These are phyloP conservation scores for Charadrius vociferus DNA, from an alignment of 2,113 vertebrate species.

Conservation along the genomic window DNA sequence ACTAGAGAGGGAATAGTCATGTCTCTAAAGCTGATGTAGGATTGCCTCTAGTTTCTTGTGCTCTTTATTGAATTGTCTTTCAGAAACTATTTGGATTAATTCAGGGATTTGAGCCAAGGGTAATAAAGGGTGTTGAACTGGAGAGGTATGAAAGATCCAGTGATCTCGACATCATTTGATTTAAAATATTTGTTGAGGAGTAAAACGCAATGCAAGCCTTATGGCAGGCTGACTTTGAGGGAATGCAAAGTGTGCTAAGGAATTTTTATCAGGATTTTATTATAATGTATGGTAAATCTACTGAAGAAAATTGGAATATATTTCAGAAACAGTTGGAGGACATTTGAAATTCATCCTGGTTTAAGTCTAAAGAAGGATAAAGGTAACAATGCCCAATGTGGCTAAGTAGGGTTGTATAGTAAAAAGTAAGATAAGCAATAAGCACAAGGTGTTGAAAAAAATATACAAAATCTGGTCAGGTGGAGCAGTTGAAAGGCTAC, in stretches of 20 bases:
- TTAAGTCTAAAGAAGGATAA: conserved; percentile 69
- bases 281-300: conserved; percentile 60
- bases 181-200: conserved; percentile 48
- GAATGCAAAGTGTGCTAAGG: conserved; percentile 20
- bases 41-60: background rate
- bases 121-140: conserved; percentile 41
- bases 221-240: conserved; percentile 24
- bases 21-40: background rate
- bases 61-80: conserved; percentile 45
- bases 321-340: conserved; percentile 66
- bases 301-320: conserved; percentile 64
- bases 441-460: conserved; percentile 50
- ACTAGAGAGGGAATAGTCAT: background rate
- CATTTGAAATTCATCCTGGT: conserved; percentile 66
- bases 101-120: conserved; percentile 18
- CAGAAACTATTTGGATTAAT: conserved; percentile 41
- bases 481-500: conserved; percentile 2
- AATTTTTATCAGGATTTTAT: conserved; percentile 65
- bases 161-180: conserved; percentile 8
- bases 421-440: conserved; percentile 61
- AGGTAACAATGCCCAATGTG: conserved; percentile 61
- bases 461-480: conserved; percentile 29
- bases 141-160: conserved; percentile 31
- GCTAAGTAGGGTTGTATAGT: conserved; percentile 55
- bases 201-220: background rate